These are phyloP conservation scores for Triplophysa bombifrons DNA, from an alignment of 2,797 vertebrate genomes.

Conservation along the genomic window DNA sequence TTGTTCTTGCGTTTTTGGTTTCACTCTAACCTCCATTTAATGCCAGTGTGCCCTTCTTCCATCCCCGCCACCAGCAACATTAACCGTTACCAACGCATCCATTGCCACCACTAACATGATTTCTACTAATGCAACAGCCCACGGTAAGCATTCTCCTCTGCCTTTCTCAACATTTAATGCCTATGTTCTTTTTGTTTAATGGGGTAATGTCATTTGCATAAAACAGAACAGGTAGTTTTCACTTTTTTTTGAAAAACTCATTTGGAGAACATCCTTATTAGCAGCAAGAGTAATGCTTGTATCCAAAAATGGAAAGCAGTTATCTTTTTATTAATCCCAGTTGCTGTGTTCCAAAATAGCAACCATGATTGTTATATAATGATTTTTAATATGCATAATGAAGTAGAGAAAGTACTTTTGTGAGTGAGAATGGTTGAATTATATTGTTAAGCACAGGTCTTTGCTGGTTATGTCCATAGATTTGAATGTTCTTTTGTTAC, in stretches of 20 bases:
- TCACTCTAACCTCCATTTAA: conserved; percentile 44
- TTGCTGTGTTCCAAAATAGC: conserved; percentile 6
- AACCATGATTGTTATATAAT: not conserved
- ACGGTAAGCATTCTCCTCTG: conserved; percentile 79
- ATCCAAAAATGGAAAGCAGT: not conserved
- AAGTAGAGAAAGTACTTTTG: not conserved
- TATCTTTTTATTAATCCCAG: conserved; percentile 16
- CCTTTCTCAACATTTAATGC: conserved; percentile 8
- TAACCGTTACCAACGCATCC: conserved; percentile 82
- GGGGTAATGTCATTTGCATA: conserved; percentile 4
- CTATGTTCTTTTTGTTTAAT: conserved; percentile 27
- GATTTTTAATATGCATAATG: not conserved
- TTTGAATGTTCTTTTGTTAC: not conserved
- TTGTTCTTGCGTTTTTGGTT: conserved; percentile 41
- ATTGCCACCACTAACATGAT: conserved; percentile 86
- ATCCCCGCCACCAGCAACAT: conserved; percentile 84
- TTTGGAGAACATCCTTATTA: not conserved
- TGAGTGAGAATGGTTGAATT: not conserved
- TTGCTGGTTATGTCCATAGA: not conserved
- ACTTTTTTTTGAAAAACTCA: not conserved
- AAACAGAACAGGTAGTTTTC: conserved; percentile 18
- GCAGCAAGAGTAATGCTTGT: not conserved
- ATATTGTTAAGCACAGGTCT: not conserved
- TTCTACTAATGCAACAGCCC: conserved; percentile 82
- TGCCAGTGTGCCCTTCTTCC: conserved; percentile 73